A percentile compares a stretch with the other conserved stretches of the same genome.
Conservation (phyloP, 1,140 invertebrate species). For the Drosophila biarmipes region DNA sequence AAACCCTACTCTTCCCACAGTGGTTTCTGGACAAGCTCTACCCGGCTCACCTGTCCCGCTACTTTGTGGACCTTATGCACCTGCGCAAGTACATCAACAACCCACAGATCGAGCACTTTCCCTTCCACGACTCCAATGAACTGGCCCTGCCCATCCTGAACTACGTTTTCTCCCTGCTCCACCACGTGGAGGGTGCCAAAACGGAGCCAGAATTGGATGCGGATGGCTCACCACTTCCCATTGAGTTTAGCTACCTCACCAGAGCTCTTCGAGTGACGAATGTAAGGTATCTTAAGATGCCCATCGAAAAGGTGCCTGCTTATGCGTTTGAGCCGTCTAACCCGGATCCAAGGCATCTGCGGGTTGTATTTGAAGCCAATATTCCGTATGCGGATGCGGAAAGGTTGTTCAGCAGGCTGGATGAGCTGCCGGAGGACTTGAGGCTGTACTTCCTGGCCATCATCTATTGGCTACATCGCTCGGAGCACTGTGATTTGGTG, state of each 20-base stretch:
- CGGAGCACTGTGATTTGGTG: constrained; percentile 84
- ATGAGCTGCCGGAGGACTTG: constrained; percentile 86
- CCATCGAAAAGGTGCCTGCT: constrained; percentile 43
- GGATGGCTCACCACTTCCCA: constrained; percentile 37
- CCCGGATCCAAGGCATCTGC: constrained; percentile 59
- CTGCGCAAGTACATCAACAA: constrained; percentile 88
- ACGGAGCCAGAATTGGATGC: constrained; percentile 21
- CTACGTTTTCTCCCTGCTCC: constrained; percentile 88
- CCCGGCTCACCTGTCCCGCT: constrained; percentile 86
- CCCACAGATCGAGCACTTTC: constrained; percentile 90
- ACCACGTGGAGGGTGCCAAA: constrained; percentile 64
- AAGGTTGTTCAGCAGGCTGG: constrained; percentile 76
- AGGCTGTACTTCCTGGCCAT: constrained; percentile 87
- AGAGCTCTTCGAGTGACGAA: constrained; percentile 76
- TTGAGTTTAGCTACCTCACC: constrained; percentile 76
- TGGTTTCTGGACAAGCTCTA: constrained; percentile 89
- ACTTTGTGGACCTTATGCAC: constrained; percentile 88
- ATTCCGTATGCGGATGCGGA: constrained; percentile 64
- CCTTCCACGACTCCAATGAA: constrained; percentile 86
- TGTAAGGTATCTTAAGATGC: constrained; percentile 53
- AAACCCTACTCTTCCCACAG: constrained; percentile 85
- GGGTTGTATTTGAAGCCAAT: constrained; percentile 77
- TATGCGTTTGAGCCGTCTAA: constrained; percentile 50
- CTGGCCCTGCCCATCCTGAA: constrained; percentile 88
- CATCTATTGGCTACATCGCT: constrained; percentile 88